Base-by-base conservation (phyloP, 1,140 invertebrate genomes). In the Laodelphax striatellus region DNA sequence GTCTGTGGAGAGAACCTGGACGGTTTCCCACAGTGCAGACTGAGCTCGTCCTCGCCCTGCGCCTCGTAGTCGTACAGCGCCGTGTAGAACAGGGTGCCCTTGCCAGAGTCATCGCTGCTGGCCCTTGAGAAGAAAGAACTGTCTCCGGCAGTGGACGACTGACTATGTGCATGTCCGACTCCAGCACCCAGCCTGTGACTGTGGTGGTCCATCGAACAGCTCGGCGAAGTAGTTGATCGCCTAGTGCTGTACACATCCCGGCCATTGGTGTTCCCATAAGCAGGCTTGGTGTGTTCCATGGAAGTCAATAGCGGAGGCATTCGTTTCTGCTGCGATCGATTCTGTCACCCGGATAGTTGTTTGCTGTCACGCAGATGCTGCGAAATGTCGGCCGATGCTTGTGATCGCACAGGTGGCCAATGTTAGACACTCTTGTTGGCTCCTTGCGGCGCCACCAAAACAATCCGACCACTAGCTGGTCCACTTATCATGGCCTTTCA, bases 31-130 rank as follows among this genome's bases (percentile, higher is more conserved):
- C 87, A 80, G 52, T 82, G 80, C 31, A 98, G 75, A 14, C 84
- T 90, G 64, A 97, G 76, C 76, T 97, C 94, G 73, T 97, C 94
- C 68, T 96, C 92, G 19, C 89, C 86, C 71, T 91, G 87, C 16
- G 93, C 91, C 64, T 87, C 80, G 71, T 97, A 97, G 74, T 97
- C 92, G 75, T 91, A 97, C 17, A 94, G 78, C 52, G 89, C 92
- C 22, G 90, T 94, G 79, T 86, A 89, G 44, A 89, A 74, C 19
- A 66, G 67, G 54, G 55, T 44, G 17, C n/a, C 54, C 56, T 60
- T 61, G 22, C 53, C 50, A 19, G 53, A 34, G 54, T 62, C 28
- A 58, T 66, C 59, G 52, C 34, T 57, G 52, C 57, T 54, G 52
- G 54, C 34, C 42, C 59, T 31, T 38, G 55, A 24, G 57, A 56